Evolutionary conservation across 2,888 invertebrate species (phyloP).

Genomic region (Archips xylosteana): DNA sequence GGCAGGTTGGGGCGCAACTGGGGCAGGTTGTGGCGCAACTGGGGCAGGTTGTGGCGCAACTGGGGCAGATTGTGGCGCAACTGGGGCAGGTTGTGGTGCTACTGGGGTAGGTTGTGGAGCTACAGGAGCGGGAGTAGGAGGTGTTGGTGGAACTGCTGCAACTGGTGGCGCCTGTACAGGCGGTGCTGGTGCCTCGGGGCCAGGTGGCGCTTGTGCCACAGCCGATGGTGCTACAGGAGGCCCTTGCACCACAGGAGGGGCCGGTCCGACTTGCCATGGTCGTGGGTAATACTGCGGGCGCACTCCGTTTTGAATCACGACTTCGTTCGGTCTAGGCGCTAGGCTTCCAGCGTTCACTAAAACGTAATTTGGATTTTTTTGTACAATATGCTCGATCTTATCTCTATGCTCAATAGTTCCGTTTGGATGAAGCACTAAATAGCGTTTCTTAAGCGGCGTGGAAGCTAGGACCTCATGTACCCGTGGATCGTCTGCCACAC

Average conservation of each 20-base stretch:
- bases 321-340: conserved; percentile 10
- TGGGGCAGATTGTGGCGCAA: background rate
- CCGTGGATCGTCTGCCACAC: conserved; percentile 26
- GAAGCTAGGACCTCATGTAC: conserved; percentile 45
- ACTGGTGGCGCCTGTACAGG: background rate
- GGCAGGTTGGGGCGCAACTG: background rate
- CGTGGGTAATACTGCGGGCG: background rate
- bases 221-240: background rate
- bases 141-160: background rate
- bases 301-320: background rate
- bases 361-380: conserved; percentile 53
- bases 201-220: background rate
- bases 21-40: background rate
- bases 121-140: background rate
- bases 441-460: conserved; percentile 51
- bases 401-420: conserved; percentile 61
- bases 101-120: background rate
- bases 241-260: background rate
- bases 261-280: background rate
- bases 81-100: background rate
- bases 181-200: background rate
- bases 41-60: background rate
- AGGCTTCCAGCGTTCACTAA: conserved; percentile 46
- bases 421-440: conserved; percentile 59
- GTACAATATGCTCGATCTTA: conserved; percentile 49